phyloP scores from a whole-genome alignment of 2,888 invertebrate genomes.

The Drosophila paracracens region DNA sequence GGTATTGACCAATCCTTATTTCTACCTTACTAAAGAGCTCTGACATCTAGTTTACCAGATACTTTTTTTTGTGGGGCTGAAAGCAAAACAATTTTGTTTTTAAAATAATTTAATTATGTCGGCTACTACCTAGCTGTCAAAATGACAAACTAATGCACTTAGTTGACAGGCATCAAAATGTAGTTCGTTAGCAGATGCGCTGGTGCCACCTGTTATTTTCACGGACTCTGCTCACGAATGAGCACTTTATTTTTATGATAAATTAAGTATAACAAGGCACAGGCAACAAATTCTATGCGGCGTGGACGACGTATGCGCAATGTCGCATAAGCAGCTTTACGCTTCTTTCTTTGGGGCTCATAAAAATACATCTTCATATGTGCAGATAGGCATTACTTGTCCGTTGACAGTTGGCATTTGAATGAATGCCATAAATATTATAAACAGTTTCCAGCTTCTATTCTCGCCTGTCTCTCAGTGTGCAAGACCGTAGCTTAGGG shows the following conservation, averaged over 20 bases:
- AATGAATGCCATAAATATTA: slow-evolving; percentile 75
- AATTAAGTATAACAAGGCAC: slow-evolving; percentile 57
- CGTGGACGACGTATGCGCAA: slow-evolving; percentile 55
- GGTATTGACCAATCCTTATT: not conserved
- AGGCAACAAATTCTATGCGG: slow-evolving; percentile 12
- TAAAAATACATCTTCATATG: slow-evolving; percentile 54
- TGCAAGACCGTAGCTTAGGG: slow-evolving; percentile 60
- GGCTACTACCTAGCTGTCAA: not conserved
- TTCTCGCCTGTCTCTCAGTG: slow-evolving; percentile 4
- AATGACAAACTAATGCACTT: slow-evolving; percentile 19
- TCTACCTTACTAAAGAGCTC: not conserved
- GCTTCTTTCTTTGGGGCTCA: slow-evolving; percentile 19
- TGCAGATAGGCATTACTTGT: slow-evolving; percentile 50
- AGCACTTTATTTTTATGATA: slow-evolving; percentile 73
- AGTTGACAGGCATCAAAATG: slow-evolving; percentile 26
- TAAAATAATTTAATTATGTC: not conserved
- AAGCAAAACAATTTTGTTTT: not conserved
- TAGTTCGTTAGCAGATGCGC: slow-evolving; percentile 14
- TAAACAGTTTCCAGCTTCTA: slow-evolving; percentile 55
- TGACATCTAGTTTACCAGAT: not conserved
- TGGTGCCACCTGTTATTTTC: slow-evolving; percentile 40
- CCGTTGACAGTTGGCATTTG: slow-evolving; percentile 77
- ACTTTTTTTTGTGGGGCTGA: not conserved
- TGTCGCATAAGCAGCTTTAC: slow-evolving; percentile 60
- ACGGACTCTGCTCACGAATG: slow-evolving; percentile 36